A percentile compares a stretch with the other conserved stretches of the same genome.
Evolutionary conservation across 2,113 vertebrate genomes (phyloP).

Genomic region (Cebidichthys violaceus): DNA sequence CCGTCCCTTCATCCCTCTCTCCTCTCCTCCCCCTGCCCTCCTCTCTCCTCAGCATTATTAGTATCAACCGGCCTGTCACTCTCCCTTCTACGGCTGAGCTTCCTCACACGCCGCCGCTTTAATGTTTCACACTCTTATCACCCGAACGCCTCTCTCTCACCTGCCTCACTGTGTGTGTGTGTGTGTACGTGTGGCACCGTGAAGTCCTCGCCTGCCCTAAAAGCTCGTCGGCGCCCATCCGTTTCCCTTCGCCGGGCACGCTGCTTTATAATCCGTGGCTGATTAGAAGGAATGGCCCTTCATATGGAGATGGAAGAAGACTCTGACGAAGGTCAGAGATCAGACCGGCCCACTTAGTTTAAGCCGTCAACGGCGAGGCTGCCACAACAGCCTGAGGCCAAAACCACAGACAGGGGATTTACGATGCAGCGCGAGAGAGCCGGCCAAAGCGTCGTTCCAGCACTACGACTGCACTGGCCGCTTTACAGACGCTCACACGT

Average conservation of each 20-base stretch:
- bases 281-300: conserved; percentile 69
- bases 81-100: conserved; percentile 39
- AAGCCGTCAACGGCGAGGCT: conserved; percentile 38
- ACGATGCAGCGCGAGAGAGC: background rate
- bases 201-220: conserved; percentile 20
- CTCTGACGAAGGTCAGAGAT: conserved; percentile 73
- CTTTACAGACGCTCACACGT: conserved; percentile 35
- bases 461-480: conserved; percentile 19
- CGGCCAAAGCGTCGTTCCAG: conserved; percentile 13
- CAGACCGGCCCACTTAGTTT: conserved; percentile 61
- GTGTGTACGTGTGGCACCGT: conserved; percentile 13
- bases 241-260: conserved; percentile 53
- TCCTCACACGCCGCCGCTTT: conserved; percentile 31
- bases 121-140: conserved; percentile 52
- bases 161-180: conserved; percentile 35
- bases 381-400: conserved; percentile 46
- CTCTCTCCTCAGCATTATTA: conserved; percentile 55
- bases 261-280: conserved; percentile 64
- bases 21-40: conserved; percentile 58
- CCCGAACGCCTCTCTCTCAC: conserved; percentile 51
- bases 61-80: conserved; percentile 62
- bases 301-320: conserved; percentile 62
- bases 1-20: conserved; percentile 36
- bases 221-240: conserved; percentile 49
- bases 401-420: conserved; percentile 51